Percentiles rank a stretch among this genome's conserved stretches.
Evolutionary conservation across 2,113 vertebrate genomes (phyloP).

Genomic region (Pimephales promelas): DNA sequence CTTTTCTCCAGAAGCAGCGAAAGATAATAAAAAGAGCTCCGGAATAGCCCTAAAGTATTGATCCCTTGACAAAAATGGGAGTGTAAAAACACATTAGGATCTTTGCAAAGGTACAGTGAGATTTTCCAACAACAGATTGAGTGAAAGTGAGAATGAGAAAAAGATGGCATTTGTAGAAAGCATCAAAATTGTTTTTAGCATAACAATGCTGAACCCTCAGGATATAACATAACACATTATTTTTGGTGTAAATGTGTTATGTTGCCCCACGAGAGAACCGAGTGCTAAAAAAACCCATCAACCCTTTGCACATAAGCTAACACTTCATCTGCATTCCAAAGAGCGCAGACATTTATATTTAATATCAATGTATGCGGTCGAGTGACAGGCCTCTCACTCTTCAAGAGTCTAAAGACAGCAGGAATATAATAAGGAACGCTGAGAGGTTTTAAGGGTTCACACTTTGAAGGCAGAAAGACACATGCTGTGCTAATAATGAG

Average conservation of each 20-base stretch:
- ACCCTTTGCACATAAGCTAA: neutral
- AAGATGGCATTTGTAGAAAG: conserved; percentile 1
- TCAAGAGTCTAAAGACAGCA: conserved; percentile 15
- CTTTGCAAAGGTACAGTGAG: conserved; percentile 6
- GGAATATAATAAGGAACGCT: conserved; percentile 36
- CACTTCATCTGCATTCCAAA: neutral
- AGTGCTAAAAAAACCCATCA: neutral
- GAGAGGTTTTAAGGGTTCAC: conserved; percentile 33
- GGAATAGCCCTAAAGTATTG: conserved; percentile 14
- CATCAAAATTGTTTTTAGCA: neutral
- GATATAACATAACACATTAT: neutral
- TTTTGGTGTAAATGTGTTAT: neutral
- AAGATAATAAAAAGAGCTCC: neutral
- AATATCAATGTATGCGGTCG: neutral
- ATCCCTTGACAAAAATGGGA: neutral
- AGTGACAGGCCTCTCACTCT: conserved; percentile 4
- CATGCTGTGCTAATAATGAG: conserved; percentile 50
- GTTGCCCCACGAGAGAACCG: neutral
- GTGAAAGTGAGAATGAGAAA: conserved; percentile 11
- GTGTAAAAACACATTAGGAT: conserved; percentile 26
- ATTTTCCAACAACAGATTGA: neutral
- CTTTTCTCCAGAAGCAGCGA: neutral
- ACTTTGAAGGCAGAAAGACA: conserved; percentile 49
- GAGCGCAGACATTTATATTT: neutral
- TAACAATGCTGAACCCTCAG: neutral